Evolutionary conservation across 2,888 invertebrate genomes (phyloP), one percentile per base, ranked within the genome.

Genomic region (Pristionchus fissidentatus): DNA sequence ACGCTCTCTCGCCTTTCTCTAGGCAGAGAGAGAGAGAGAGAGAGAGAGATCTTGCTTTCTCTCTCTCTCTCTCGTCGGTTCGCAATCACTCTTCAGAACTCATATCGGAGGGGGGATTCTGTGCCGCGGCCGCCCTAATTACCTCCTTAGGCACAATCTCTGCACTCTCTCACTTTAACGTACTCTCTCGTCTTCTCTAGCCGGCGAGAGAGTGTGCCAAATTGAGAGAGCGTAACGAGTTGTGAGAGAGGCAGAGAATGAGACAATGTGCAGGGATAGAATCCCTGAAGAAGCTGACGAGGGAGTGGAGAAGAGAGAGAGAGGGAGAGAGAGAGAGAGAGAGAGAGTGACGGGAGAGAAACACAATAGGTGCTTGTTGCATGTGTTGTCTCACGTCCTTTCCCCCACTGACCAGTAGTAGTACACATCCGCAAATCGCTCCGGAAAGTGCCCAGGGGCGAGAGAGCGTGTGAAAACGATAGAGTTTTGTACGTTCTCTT

Each of bases 71-170:
- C 41, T 41, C 22, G 29, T 70, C 41, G 41, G 43, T 38, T 41
- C 43, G 70, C 70, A 70, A 70, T 70, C 70, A 70, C 70, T 35
- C 55, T 55, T n/a, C 22, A 55, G 55, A 70, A 70, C 38, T 70
- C 70, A 70, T 70, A 70, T 70, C 43, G 38, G 38, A 41, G n/a
- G 22, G n/a, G 38, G 41, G 70, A 62, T 38, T 70, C 70, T 70
- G n/a, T n/a, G n/a, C n/a, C n/a, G n/a, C n/a, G n/a, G n/a, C n/a
- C n/a, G n/a, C n/a, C n/a, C 70, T 70, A 70, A 70, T 70, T 70
- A 70, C 70, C 70, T 70, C 41, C 41, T 41, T 22, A n/a, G 70
- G 38, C 38, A 1, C 35, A 66, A 66, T 66, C 26, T 19, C n/a
- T 41, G 43, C 41, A 70, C 70, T n/a, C 41, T 70, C 70, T 41